Conservation (phyloP, 1,140 invertebrate species). For the Pygmarrhopalites habei region DNA sequence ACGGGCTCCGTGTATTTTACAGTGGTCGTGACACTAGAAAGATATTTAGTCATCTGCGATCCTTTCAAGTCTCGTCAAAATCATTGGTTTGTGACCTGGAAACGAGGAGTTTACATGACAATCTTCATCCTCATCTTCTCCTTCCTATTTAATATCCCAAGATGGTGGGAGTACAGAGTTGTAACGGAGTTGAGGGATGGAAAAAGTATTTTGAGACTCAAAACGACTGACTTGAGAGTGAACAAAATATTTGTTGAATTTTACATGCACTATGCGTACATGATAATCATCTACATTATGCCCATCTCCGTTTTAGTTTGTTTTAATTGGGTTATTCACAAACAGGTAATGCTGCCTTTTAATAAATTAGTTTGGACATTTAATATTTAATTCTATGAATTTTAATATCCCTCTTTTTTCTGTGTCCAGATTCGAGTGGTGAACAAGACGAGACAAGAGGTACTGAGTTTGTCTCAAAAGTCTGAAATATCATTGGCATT, state of each 20-base stretch:
- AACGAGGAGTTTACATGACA: constrained; percentile 74
- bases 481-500: constrained; percentile 83
- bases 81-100: constrained; percentile 79
- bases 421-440: constrained; percentile 64
- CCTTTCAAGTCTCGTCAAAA: constrained; percentile 63
- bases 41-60: constrained; percentile 92
- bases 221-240: constrained; percentile 59
- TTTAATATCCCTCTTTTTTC: constrained; percentile 13
- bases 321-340: constrained; percentile 81
- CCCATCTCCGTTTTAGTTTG: constrained; percentile 75
- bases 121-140: constrained; percentile 70
- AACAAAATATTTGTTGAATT: constrained; percentile 68
- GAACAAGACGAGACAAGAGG: constrained; percentile 68
- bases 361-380: background rate
- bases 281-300: constrained; percentile 82
- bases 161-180: constrained; percentile 53
- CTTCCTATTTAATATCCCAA: constrained; percentile 75
- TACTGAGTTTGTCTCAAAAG: constrained; percentile 67
- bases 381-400: background rate
- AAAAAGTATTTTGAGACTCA: constrained; percentile 61
- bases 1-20: constrained; percentile 91
- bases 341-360: constrained; percentile 49
- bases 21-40: constrained; percentile 85
- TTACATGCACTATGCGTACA: constrained; percentile 86
- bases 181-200: constrained; percentile 51